phyloP scores from a whole-genome alignment of 1,140 invertebrate genomes.

The silkworm (Bombyx mori) region ASM3026992v2 NC_085108.1:2732501-2733000 shows the following conservation, averaged over 20 bases:
- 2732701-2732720: conserved; percentile 51
- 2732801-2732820: too few species aligned
- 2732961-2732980: too few species aligned
- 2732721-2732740: conserved; percentile 38
- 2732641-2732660: conserved; percentile 34
- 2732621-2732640: conserved; percentile 16
- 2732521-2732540: conserved; percentile 11
- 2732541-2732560: conserved; percentile 59
- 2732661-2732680: conserved; percentile 35
- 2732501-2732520: too few species aligned
- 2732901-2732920: too few species aligned
- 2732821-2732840: too few species aligned
- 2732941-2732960: too few species aligned
- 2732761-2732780: conserved; percentile 19
- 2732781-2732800: too few species aligned
- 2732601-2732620: conserved; percentile 18
- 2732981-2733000: too few species aligned
- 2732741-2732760: conserved; percentile 16
- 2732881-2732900: too few species aligned
- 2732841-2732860: too few species aligned
- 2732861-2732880: too few species aligned
- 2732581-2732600: conserved; percentile 34
- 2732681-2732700: conserved; percentile 11
- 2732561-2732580: conserved; percentile 51
- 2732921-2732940: too few species aligned